These are phyloP conservation scores for Apaloderma vittatum DNA, from an alignment of 2,113 vertebrate species.

Conservation along the genomic window DNA sequence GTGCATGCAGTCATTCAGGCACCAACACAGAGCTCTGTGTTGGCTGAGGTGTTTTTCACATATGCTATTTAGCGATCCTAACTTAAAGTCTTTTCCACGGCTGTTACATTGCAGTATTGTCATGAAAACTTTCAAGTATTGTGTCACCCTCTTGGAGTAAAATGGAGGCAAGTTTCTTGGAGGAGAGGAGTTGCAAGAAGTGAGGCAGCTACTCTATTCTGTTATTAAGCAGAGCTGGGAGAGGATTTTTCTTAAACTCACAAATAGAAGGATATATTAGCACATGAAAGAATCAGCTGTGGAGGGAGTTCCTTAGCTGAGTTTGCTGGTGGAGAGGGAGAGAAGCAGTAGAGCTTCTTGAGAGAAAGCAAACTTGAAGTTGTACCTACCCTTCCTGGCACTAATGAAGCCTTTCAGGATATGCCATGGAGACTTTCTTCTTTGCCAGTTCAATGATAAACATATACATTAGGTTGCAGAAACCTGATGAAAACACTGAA, in stretches of 20 bases:
- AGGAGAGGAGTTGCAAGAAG: neutral
- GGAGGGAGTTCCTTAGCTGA: neutral
- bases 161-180: neutral
- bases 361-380: neutral
- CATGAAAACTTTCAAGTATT: neutral
- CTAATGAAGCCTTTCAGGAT: neutral
- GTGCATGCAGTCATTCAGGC: neutral
- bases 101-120: neutral
- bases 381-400: neutral
- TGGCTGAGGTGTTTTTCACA: neutral
- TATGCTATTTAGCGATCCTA: neutral
- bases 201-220: neutral
- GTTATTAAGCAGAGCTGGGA: neutral
- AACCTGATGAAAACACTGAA: neutral
- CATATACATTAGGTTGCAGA: neutral
- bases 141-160: neutral
- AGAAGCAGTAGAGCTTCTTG: neutral
- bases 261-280: neutral
- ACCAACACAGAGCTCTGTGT: neutral
- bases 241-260: neutral
- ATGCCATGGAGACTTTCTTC: neutral
- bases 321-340: neutral
- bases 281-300: neutral
- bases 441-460: neutral
- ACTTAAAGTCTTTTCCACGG: neutral